Evolutionary conservation across 2,113 vertebrate species (phyloP).

Genomic region (Origma solitaria): DNA sequence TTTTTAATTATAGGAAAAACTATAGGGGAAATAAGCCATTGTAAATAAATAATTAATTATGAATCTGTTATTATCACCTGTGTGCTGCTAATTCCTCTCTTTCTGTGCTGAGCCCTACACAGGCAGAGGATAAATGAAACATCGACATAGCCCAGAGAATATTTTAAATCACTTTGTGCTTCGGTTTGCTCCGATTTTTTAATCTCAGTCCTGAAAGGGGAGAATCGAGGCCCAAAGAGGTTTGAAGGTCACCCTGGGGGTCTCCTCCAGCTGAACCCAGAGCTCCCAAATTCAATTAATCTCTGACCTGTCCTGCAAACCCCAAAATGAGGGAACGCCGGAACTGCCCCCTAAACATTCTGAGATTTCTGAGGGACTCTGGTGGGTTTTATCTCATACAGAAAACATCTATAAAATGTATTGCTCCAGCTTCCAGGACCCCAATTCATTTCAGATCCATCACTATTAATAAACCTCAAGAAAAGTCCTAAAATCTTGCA

Average conservation of each 20-base stretch:
- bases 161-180: neutral
- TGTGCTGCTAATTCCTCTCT: neutral
- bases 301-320: neutral
- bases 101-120: neutral
- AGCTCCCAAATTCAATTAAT: neutral
- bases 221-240: neutral
- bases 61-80: neutral
- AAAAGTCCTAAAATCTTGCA: neutral
- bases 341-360: neutral
- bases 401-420: neutral
- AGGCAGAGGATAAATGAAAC: too few relatives aligned
- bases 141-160: neutral
- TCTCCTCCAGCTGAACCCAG: neutral
- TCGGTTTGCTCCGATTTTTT: neutral
- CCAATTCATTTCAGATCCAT: neutral
- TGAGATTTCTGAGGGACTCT: neutral
- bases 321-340: neutral
- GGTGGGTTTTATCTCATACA: neutral
- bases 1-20: neutral
- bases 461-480: conserved; percentile 8
- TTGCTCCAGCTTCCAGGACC: neutral
- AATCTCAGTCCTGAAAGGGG: neutral
- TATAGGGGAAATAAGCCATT: neutral
- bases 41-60: neutral
- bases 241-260: neutral